phyloP scores from a whole-genome alignment of 2,888 invertebrate species.

The Thysanoteuthis rhombus region DNA sequence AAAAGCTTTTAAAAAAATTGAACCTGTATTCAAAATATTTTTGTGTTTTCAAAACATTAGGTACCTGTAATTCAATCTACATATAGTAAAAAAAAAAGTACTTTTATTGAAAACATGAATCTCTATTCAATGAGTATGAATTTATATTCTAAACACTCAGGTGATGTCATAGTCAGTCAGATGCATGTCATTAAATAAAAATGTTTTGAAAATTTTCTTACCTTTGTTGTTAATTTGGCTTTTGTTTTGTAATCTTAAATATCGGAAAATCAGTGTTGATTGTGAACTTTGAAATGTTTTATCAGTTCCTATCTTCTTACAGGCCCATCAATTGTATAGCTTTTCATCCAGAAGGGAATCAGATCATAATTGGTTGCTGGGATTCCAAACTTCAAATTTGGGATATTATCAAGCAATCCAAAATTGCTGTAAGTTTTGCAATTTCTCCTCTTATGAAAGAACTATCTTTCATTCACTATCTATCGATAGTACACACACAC shows the following conservation, averaged over 20 bases:
- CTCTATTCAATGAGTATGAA: too few species aligned
- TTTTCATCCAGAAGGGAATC: constrained; percentile 64
- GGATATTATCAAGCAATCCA: constrained; percentile 60
- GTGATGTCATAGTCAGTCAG: background rate
- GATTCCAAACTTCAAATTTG: constrained; percentile 64
- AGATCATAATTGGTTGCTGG: constrained; percentile 67
- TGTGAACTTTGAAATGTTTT: background rate
- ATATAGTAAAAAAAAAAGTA: too few species aligned
- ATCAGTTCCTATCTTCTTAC: constrained; percentile 36
- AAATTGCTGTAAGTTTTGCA: constrained; percentile 66
- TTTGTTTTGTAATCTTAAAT: background rate
- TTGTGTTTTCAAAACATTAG: too few species aligned
- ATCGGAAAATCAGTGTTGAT: background rate
- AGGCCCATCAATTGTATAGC: constrained; percentile 67
- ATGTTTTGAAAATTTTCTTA: background rate
- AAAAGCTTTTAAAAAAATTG: too few species aligned
- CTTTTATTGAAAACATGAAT: too few species aligned
- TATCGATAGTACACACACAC: too few species aligned
- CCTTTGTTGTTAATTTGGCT: background rate
- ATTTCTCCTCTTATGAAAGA: too few species aligned
- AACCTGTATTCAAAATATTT: too few species aligned
- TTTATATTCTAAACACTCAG: too few species aligned
- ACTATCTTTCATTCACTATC: too few species aligned
- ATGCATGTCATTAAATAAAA: background rate
- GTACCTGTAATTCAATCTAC: too few species aligned